A percentile compares a stretch with the other conserved stretches of the same genome.
Conservation (phyloP, 1,140 invertebrate genomes). For the Pemphigus obesinymphae region DNA sequence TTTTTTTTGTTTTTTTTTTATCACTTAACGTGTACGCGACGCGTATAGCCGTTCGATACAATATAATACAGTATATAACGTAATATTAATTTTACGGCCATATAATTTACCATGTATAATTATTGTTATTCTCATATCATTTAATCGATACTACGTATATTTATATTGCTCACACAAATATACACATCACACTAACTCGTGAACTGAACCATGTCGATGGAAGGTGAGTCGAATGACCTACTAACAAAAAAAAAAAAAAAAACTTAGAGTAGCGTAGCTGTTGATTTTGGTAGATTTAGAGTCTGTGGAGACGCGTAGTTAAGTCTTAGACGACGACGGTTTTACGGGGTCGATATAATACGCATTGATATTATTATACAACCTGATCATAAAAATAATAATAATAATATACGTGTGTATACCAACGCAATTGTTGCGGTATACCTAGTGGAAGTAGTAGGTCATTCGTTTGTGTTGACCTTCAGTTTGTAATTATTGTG, state of each 20-base stretch:
- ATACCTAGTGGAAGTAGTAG: background rate
- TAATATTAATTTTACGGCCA: background rate
- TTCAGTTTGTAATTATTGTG: background rate
- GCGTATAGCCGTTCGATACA: background rate
- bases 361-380: background rate
- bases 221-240: slow-evolving; percentile 41
- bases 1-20: background rate
- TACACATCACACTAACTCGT: background rate
- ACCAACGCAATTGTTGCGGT: background rate
- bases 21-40: background rate
- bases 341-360: no score
- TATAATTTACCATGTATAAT: no score
- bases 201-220: slow-evolving; percentile 24
- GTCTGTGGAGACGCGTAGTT: background rate
- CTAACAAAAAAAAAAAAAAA: background rate
- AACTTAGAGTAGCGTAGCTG: slow-evolving; percentile 35
- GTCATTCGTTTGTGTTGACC: slow-evolving; percentile 6
- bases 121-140: no score
- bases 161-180: no score
- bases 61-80: no score
- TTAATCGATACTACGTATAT: no score
- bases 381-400: background rate
- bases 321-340: background rate
- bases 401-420: no score
- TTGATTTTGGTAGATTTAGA: slow-evolving; percentile 14